These are phyloP conservation scores for Prunella himalayana DNA, from an alignment of 2,113 vertebrate genomes.

Conservation along the genomic window DNA sequence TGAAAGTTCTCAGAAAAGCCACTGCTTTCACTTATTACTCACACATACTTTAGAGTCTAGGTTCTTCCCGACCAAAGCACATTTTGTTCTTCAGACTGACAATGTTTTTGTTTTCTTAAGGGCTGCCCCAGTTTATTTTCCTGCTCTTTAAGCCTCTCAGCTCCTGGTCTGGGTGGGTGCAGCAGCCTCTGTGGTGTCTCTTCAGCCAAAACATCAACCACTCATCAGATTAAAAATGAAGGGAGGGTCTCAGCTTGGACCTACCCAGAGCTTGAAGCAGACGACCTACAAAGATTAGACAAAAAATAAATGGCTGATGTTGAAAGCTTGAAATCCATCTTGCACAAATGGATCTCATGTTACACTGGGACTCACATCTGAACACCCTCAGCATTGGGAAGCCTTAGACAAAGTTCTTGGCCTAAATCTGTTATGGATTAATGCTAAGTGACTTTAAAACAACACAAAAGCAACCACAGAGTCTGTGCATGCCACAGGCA, in stretches of 20 bases:
- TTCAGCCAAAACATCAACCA: not conserved
- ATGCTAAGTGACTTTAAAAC: not conserved
- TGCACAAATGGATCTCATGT: not conserved
- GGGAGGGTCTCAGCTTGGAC: not conserved
- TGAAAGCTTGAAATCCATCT: not conserved
- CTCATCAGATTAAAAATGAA: not conserved
- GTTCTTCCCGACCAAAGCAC: rapidly evolving
- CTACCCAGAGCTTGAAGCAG: not conserved
- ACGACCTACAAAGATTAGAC: not conserved
- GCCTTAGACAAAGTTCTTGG: not conserved
- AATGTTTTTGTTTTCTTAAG: not conserved
- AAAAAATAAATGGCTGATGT: not conserved
- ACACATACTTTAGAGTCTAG: rapidly evolving
- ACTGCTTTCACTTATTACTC: not conserved
- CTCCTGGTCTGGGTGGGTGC: not conserved
- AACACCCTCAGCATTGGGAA: not conserved
- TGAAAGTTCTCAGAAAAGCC: not conserved
- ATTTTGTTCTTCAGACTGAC: not conserved
- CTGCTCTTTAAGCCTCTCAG: not conserved
- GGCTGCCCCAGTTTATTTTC: not conserved
- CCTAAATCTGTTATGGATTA: not conserved
- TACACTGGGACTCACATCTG: not conserved
- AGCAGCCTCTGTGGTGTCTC: not conserved
- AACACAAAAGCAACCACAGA: not conserved
- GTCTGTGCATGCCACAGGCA: not conserved